Evolutionary conservation across 2,113 vertebrate genomes (phyloP).

Genomic region (Ascaphus truei): DNA sequence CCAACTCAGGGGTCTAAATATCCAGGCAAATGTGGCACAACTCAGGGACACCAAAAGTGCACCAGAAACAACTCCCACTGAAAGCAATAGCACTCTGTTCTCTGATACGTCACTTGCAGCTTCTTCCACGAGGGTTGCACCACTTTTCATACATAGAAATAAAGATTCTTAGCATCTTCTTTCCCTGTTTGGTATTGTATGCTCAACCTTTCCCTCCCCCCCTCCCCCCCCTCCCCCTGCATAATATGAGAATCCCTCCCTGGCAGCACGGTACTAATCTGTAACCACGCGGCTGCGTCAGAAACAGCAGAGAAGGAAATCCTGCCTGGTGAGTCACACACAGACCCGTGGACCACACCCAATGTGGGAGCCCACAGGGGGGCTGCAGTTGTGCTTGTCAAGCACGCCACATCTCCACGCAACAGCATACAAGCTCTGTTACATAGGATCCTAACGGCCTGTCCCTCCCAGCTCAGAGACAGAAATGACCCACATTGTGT

Average conservation of each 20-base stretch:
- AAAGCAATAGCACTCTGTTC: too few species aligned
- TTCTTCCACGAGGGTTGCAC: too few species aligned
- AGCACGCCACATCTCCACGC: not conserved
- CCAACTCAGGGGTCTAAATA: too few species aligned
- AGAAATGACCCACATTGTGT: not conserved
- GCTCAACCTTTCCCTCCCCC: conserved; percentile 10
- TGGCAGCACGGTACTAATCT: not conserved
- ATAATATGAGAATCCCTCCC: conserved; percentile 35
- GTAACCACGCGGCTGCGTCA: conserved; percentile 13
- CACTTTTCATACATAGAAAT: too few species aligned
- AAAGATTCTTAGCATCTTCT: not conserved
- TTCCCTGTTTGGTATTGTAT: not conserved
- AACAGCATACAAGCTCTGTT: not conserved
- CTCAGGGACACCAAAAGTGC: too few species aligned
- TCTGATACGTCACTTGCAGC: too few species aligned
- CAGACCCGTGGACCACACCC: conserved; percentile 18
- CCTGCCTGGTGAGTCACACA: conserved; percentile 20
- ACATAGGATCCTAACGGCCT: not conserved
- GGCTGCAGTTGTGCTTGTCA: not conserved
- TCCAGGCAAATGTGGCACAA: too few species aligned
- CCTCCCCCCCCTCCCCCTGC: conserved; percentile 19
- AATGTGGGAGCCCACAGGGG: not conserved
- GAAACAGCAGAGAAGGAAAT: conserved; percentile 22
- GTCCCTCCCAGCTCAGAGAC: not conserved
- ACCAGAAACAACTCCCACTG: too few species aligned